A percentile compares a stretch with the other conserved stretches of the same genome.
Conservation (phyloP, 2,888 invertebrate genomes). For the Ichneumon xanthorius region DNA sequence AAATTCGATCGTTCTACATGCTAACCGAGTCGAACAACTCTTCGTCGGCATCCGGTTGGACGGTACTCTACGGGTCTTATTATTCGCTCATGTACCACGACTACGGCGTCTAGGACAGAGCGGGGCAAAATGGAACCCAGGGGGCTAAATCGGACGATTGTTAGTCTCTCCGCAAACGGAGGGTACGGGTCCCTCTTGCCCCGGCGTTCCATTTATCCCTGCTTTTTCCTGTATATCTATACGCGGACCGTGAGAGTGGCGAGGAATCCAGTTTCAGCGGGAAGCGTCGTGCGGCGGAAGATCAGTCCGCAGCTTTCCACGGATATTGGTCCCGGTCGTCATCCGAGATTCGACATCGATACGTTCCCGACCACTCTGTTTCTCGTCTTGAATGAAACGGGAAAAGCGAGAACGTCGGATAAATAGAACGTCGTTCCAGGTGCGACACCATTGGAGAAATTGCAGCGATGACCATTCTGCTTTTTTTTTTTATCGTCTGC, state of each 20-base stretch:
- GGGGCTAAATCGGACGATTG: background rate
- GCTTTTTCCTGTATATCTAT: background rate
- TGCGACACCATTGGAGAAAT: background rate
- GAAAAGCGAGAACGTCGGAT: background rate
- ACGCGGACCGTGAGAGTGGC: background rate
- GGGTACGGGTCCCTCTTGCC: background rate
- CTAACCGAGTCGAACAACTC: constrained; percentile 32
- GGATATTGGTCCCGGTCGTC: constrained; percentile 28
- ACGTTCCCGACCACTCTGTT: background rate
- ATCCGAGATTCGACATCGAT: constrained; percentile 22
- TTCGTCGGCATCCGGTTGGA: background rate
- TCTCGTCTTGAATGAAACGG: background rate
- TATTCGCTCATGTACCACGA: background rate
- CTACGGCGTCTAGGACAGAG: background rate
- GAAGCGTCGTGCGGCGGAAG: constrained; percentile 2
- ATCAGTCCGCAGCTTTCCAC: constrained; percentile 5
- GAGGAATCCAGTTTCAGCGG: background rate
- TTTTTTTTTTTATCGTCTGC: background rate
- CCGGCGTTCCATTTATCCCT: background rate
- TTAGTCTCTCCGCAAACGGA: background rate
- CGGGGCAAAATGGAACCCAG: no score
- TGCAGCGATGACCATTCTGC: background rate
- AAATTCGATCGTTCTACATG: constrained; percentile 43
- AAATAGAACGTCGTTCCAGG: background rate
- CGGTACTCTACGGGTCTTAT: constrained; percentile 13